Evolutionary conservation across 1,140 invertebrate species (phyloP).

Genomic region (Chironomus striatipennis): DNA sequence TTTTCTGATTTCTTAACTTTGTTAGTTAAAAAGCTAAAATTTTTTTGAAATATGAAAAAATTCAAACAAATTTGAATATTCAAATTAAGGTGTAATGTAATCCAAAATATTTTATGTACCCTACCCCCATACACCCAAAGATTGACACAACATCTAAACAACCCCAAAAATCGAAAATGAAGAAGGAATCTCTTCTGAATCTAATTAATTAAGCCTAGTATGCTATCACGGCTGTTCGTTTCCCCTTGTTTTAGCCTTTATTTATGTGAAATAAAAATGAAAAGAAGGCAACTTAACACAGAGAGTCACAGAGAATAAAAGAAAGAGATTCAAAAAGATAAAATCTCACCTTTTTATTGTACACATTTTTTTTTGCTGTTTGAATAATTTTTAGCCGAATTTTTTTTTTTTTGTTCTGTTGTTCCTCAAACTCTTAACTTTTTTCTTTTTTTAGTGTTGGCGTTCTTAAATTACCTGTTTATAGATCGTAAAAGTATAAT

Average conservation of each 20-base stretch:
- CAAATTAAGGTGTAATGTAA: too few species aligned
- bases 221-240: neutral
- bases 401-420: too few species aligned
- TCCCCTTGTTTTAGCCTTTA: neutral
- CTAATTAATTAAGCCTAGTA: constrained; percentile 15
- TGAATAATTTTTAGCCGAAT: constrained; percentile 14
- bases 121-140: too few species aligned
- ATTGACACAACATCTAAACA: too few species aligned
- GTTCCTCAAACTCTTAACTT: neutral
- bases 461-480: constrained; percentile 23
- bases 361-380: constrained; percentile 8
- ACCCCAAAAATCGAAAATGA: neutral
- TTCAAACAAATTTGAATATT: too few species aligned
- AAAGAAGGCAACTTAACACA: neutral
- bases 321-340: constrained; percentile 5
- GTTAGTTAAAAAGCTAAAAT: too few species aligned
- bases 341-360: constrained; percentile 22
- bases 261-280: constrained; percentile 21
- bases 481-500: constrained; percentile 22
- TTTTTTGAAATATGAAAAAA: too few species aligned
- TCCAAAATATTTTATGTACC: too few species aligned
- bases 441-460: constrained; percentile 17
- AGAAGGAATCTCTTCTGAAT: neutral
- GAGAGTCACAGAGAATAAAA: neutral
- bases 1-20: too few species aligned